These are phyloP conservation scores for Anthopleura sola DNA, from an alignment of 64 coral and sea anemone genomes.

Conservation along the genomic window DNA sequence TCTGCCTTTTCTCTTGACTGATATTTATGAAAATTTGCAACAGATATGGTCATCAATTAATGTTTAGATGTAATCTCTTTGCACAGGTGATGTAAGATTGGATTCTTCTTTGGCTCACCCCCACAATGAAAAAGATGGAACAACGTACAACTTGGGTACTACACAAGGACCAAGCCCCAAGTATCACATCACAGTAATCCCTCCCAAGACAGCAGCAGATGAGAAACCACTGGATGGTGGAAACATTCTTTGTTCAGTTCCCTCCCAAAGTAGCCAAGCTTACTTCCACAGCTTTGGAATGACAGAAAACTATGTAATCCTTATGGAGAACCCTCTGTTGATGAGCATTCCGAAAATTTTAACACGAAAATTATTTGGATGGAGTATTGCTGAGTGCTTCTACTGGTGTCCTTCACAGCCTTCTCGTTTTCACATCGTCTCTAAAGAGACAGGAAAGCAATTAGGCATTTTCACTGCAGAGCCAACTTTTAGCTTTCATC, in stretches of 20 bases:
- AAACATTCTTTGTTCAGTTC: constrained; percentile 59
- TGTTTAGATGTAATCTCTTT: not conserved
- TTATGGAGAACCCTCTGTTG: constrained; percentile 56
- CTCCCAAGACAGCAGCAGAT: constrained; percentile 33
- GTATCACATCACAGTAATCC: constrained; percentile 61
- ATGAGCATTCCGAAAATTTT: constrained; percentile 36
- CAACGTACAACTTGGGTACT: constrained; percentile 51
- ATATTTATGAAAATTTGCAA: too few species aligned
- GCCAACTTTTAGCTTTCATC: constrained; percentile 81
- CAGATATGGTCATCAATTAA: not conserved
- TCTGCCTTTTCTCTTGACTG: too few species aligned
- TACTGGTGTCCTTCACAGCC: constrained; percentile 56
- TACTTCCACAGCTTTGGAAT: constrained; percentile 84
- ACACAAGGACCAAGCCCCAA: constrained; percentile 25
- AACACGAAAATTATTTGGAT: constrained; percentile 31
- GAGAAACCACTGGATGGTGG: constrained; percentile 65
- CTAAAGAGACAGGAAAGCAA: constrained; percentile 35
- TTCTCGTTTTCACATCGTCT: constrained; percentile 58
- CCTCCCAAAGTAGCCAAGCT: constrained; percentile 33
- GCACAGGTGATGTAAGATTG: constrained; percentile 21
- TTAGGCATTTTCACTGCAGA: constrained; percentile 48
- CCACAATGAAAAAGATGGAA: constrained; percentile 55
- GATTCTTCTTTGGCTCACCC: constrained; percentile 64
- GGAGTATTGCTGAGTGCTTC: constrained; percentile 29
- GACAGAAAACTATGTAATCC: constrained; percentile 80